Conservation (phyloP, 2,888 invertebrate genomes). For the Norana najaformis region DNA sequence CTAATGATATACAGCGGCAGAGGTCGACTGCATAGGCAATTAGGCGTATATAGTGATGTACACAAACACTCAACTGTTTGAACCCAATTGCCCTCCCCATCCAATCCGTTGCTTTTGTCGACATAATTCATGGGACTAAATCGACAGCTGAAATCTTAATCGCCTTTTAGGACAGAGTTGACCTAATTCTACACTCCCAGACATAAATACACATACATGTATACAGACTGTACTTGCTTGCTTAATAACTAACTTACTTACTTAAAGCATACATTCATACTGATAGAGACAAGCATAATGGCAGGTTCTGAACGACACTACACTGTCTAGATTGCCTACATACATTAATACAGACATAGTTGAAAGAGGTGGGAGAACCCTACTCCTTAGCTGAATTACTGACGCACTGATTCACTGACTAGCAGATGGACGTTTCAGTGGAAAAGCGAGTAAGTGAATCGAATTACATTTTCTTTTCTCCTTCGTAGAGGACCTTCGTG, state of each 20-base stretch:
- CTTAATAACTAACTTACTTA: background rate
- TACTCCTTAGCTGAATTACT: too few species aligned
- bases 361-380: too few species aligned
- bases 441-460: background rate
- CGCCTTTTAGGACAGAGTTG: background rate
- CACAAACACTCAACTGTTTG: background rate
- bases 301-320: too few species aligned
- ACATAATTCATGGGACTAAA: background rate
- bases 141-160: background rate
- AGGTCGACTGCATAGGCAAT: slow-evolving; percentile 5
- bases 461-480: slow-evolving; percentile 67
- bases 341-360: too few species aligned
- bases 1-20: background rate
- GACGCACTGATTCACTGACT: too few species aligned
- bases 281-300: background rate
- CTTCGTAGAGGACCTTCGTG: slow-evolving; percentile 63
- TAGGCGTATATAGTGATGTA: background rate
- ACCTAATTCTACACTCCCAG: too few species aligned
- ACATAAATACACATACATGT: background rate
- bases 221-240: too few species aligned
- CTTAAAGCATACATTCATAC: background rate
- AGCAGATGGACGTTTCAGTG: background rate
- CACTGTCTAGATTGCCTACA: too few species aligned
- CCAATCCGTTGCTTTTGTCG: background rate
- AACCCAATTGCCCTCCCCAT: background rate